phyloP scores from a whole-genome alignment of 1,140 invertebrate species.

The Chrysomallon squamiferum region DNA sequence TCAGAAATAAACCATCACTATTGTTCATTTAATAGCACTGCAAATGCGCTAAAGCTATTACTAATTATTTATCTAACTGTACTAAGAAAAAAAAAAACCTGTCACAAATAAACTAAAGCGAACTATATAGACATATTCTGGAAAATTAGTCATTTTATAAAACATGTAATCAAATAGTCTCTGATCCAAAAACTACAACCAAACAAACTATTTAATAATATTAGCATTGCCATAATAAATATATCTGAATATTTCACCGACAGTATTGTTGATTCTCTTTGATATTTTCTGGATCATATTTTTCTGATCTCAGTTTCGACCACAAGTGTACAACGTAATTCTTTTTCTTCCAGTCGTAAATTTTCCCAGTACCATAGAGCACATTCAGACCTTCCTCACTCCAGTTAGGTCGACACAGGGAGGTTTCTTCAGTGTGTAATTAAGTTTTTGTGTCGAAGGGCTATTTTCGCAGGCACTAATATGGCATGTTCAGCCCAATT shows the following conservation, averaged over 20 bases:
- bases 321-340: neutral
- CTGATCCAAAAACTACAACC: no score
- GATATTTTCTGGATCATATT: neutral
- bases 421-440: neutral
- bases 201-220: no score
- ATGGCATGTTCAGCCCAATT: neutral
- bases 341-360: neutral
- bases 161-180: no score
- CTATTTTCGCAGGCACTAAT: neutral
- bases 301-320: neutral
- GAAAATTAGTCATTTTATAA: no score
- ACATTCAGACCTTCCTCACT: neutral
- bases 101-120: no score
- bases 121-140: no score
- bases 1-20: no score
- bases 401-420: neutral
- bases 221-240: neutral
- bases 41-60: no score
- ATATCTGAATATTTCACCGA: neutral
- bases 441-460: neutral
- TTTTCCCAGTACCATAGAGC: neutral
- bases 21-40: no score
- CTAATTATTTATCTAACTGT: no score
- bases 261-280: neutral
- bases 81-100: no score